Conservation (phyloP, 2,888 invertebrate genomes). For the Automeris io region DNA sequence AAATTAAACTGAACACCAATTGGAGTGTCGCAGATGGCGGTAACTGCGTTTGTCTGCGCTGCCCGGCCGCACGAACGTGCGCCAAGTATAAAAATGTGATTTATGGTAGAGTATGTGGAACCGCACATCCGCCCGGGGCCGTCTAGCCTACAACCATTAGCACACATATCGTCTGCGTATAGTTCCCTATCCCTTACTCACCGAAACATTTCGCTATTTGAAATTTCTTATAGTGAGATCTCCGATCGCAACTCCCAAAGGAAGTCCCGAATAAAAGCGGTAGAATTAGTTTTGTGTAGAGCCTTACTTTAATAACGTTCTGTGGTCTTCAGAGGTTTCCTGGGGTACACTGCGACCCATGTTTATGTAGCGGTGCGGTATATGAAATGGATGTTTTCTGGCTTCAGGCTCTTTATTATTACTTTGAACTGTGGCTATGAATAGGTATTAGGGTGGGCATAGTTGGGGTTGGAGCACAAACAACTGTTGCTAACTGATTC, state of each 20-base stretch:
- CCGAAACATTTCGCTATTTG: slow-evolving; percentile 28
- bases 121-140: slow-evolving; percentile 42
- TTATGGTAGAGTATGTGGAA: slow-evolving; percentile 47
- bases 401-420: slow-evolving; percentile 76
- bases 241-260: slow-evolving; percentile 45
- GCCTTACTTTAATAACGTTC: slow-evolving; percentile 67
- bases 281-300: slow-evolving; percentile 67
- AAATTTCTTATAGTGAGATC: slow-evolving; percentile 39
- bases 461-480: slow-evolving; percentile 62
- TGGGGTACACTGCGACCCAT: slow-evolving; percentile 50
- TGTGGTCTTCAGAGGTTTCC: slow-evolving; percentile 64
- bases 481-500: slow-evolving; percentile 63
- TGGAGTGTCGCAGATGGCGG: slow-evolving; percentile 69
- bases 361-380: slow-evolving; percentile 60
- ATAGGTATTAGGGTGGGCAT: slow-evolving; percentile 40
- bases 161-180: slow-evolving; percentile 39
- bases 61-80: slow-evolving; percentile 41
- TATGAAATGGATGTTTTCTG: slow-evolving; percentile 74
- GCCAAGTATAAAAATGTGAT: slow-evolving; percentile 68
- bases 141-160: slow-evolving; percentile 43
- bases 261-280: slow-evolving; percentile 52
- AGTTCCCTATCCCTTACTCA: slow-evolving; percentile 28
- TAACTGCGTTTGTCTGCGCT: slow-evolving; percentile 55
- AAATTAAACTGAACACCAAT: slow-evolving; percentile 61
- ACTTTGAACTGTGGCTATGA: slow-evolving; percentile 58